Evolutionary conservation across 2,888 invertebrate genomes (phyloP), one percentile per base, ranked within the genome.

Genomic region (Yponomeuta cagnagella): DNA sequence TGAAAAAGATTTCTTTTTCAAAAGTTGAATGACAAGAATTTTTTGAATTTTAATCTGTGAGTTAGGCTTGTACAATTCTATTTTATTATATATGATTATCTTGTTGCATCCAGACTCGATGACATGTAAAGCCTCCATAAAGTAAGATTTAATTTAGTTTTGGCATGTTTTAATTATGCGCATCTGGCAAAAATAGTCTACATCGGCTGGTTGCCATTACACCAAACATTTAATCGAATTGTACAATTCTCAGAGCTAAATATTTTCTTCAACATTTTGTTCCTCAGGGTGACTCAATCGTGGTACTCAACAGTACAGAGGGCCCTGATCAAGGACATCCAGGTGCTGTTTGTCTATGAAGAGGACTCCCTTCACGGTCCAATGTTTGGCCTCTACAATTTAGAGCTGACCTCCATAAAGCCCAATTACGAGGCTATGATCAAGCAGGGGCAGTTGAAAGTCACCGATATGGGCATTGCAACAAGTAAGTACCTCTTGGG

Each of bases 361-460:
- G 97, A 97, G 75, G 94, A 93, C 77, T 83, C 92, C 0, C 87
- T 90, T 0, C 94, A 95, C 69, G 96, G 96, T 2, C 95, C 96
- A 12, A 93, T 96, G 93, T 98, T 96, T 85, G 97, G 97, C 0
- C 88, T 98, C 0, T 89, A 95, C 70, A 94, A 94, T 74, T 90
- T 94, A 70, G 97, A 98, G 87, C 88, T 98, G 70, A 94, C 95
- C 0, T 92, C 94, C 74, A 97, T 98, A 73, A 96, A 96, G 82
- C 98, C 98, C 0, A 97, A 97, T 84, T 97, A 97, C 81, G 97
- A 97, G 78, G 96, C 96, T 2, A 96, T 97, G 97, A 96, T 97
- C 74, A 96, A 95, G 85, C 95, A 96, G 72, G 97, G 97, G 0
- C 95, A 95, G 74, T 87, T 97, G 10, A 95, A 96, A 84, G 94